A percentile compares a stretch with the other conserved stretches of the same genome.
Evolutionary conservation across 2,113 vertebrate genomes (phyloP).

Genomic region (Lates calcarifer): DNA sequence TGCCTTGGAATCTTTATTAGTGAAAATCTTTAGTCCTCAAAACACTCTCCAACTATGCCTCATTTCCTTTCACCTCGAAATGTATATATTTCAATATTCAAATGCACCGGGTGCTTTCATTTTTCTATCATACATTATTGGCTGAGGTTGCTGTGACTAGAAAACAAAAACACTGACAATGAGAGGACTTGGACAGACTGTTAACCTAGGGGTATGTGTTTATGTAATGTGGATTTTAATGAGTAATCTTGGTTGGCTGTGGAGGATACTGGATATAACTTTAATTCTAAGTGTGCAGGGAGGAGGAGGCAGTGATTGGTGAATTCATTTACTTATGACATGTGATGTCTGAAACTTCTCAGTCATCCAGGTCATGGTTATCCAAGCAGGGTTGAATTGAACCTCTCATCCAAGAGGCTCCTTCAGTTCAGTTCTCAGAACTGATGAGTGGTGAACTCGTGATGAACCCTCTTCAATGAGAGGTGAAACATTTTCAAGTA

Average conservation of each 20-base stretch:
- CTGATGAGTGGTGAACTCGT: too few species aligned
- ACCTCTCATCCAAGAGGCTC: too few species aligned
- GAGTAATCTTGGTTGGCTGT: neutral
- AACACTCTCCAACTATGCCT: neutral
- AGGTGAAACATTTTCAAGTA: too few species aligned
- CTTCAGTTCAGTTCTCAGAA: too few species aligned
- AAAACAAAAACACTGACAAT: neutral
- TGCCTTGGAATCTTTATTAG: conserved; percentile 2
- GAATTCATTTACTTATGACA: too few species aligned
- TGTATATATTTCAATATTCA: neutral
- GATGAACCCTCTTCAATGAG: too few species aligned
- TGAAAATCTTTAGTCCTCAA: conserved; percentile 4
- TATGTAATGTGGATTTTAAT: neutral
- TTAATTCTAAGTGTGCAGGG: too few species aligned
- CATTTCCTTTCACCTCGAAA: neutral
- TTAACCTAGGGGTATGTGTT: neutral
- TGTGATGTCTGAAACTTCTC: too few species aligned
- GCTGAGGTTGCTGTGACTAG: neutral
- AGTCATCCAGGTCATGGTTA: too few species aligned
- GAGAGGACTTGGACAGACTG: neutral
- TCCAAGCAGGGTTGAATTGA: too few species aligned
- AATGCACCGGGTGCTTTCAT: neutral
- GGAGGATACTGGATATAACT: neutral
- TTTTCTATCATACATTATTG: neutral
- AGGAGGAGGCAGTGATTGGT: too few species aligned